These are phyloP conservation scores for Diabrotica balteata DNA, from an alignment of 2,888 invertebrate species.

Conservation along the genomic window DNA sequence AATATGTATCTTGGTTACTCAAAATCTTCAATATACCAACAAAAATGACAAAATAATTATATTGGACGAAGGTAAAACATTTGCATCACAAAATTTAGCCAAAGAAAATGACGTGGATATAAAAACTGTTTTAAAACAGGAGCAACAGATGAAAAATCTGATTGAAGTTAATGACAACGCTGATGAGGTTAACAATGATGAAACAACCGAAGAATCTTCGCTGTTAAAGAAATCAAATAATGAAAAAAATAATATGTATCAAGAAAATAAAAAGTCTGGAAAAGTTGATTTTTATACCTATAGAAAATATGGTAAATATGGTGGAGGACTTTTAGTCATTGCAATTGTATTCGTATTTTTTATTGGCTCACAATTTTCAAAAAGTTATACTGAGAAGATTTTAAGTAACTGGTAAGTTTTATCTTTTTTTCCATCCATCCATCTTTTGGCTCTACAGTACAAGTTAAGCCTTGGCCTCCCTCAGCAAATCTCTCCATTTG, in stretches of 20 bases:
- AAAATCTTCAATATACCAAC: slow-evolving; percentile 37
- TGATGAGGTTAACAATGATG: slow-evolving; percentile 1
- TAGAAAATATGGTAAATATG: slow-evolving; percentile 45
- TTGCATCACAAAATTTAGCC: slow-evolving; percentile 18
- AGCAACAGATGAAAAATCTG: not conserved
- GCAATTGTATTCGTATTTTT: slow-evolving; percentile 42
- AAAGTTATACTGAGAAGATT: slow-evolving; percentile 45
- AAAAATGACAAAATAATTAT: slow-evolving; percentile 37
- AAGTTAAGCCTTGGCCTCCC: no score
- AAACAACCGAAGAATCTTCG: not conserved
- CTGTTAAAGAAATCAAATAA: slow-evolving; percentile 19
- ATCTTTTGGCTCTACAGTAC: no score
- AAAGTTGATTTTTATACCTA: slow-evolving; percentile 44
- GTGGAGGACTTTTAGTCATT: slow-evolving; percentile 45
- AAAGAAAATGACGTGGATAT: slow-evolving; percentile 24
- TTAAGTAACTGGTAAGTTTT: slow-evolving; percentile 46
- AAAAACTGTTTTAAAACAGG: slow-evolving; percentile 3
- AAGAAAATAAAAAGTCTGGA: slow-evolving; percentile 43
- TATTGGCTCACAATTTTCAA: slow-evolving; percentile 13
- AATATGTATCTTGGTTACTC: slow-evolving; percentile 42
- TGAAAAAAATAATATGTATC: slow-evolving; percentile 36
- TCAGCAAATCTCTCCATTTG: no score
- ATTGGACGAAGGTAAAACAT: slow-evolving; percentile 36
- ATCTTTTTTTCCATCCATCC: not conserved
- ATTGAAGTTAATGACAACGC: not conserved